Evolutionary conservation across 1,140 invertebrate genomes (phyloP).

Genomic region (Artemia franciscana): DNA sequence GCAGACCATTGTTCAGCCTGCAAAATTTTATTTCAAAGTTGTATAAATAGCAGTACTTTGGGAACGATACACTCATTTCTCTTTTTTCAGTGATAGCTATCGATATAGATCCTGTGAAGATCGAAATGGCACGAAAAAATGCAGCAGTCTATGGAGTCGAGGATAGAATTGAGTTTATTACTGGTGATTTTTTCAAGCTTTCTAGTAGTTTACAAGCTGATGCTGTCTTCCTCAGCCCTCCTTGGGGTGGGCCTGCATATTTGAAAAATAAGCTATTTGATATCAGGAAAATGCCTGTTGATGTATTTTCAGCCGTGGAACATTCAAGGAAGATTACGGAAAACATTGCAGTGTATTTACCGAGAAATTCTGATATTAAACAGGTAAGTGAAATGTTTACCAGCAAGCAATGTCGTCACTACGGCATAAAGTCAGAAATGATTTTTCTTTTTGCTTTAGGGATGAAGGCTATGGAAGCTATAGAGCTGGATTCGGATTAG

Average conservation of each 20-base stretch:
- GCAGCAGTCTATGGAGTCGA: constrained; percentile 67
- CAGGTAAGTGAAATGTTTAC: constrained; percentile 32
- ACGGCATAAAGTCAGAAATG: too few relatives aligned
- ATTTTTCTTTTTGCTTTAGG: too few relatives aligned
- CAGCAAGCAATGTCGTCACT: neutral
- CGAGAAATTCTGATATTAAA: constrained; percentile 59
- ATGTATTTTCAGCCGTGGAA: constrained; percentile 33
- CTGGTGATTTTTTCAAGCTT: constrained; percentile 64
- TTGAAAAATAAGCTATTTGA: constrained; percentile 36
- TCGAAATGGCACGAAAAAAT: constrained; percentile 66
- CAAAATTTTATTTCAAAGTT: too few relatives aligned
- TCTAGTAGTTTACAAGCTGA: constrained; percentile 35
- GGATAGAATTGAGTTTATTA: constrained; percentile 75
- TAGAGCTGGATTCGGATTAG: too few relatives aligned
- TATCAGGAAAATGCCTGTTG: constrained; percentile 44
- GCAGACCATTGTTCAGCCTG: too few relatives aligned
- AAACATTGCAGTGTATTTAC: constrained; percentile 71
- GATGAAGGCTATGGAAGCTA: too few relatives aligned
- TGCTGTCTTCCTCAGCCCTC: constrained; percentile 78
- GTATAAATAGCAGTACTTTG: too few relatives aligned
- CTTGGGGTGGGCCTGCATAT: constrained; percentile 83
- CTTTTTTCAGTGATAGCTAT: constrained; percentile 60
- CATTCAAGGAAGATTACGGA: constrained; percentile 34
- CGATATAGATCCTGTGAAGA: constrained; percentile 73
- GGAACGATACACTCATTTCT: too few relatives aligned